Evolutionary conservation across 2,888 invertebrate genomes (phyloP).

Genomic region (Smittia sp.): DNA sequence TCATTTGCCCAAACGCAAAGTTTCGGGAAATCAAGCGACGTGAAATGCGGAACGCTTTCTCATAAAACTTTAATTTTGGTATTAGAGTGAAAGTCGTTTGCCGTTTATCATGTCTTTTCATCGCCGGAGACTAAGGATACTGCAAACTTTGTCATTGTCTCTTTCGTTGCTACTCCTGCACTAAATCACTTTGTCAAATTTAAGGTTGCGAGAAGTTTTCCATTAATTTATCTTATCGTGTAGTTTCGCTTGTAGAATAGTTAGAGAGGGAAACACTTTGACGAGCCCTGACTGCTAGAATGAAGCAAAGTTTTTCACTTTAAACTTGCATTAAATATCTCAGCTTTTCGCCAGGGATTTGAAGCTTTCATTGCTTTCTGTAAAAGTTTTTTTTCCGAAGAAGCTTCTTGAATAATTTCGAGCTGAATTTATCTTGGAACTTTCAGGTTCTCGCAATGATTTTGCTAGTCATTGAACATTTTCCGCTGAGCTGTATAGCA

Average conservation of each 20-base stretch:
- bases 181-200: slow-evolving; percentile 26
- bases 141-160: slow-evolving; percentile 23
- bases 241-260: slow-evolving; percentile 13
- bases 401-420: too few relatives aligned
- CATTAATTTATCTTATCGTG: slow-evolving; percentile 24
- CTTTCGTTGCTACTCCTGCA: background rate
- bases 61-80: slow-evolving; percentile 8
- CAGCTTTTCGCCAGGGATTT: too few relatives aligned
- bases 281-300: background rate
- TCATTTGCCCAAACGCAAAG: too few relatives aligned
- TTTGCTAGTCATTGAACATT: too few relatives aligned
- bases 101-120: slow-evolving; percentile 19
- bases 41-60: background rate
- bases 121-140: background rate
- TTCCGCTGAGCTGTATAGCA: too few relatives aligned
- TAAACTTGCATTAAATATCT: slow-evolving; percentile 34
- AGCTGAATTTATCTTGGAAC: too few relatives aligned
- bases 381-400: too few relatives aligned
- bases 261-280: background rate
- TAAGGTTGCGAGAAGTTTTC: slow-evolving; percentile 9
- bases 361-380: too few relatives aligned
- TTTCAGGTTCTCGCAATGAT: too few relatives aligned
- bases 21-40: too few relatives aligned
- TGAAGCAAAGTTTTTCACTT: background rate
- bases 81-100: slow-evolving; percentile 1